Conservation (phyloP, 2,888 invertebrate genomes). For the Teleiodes luculella region DNA sequence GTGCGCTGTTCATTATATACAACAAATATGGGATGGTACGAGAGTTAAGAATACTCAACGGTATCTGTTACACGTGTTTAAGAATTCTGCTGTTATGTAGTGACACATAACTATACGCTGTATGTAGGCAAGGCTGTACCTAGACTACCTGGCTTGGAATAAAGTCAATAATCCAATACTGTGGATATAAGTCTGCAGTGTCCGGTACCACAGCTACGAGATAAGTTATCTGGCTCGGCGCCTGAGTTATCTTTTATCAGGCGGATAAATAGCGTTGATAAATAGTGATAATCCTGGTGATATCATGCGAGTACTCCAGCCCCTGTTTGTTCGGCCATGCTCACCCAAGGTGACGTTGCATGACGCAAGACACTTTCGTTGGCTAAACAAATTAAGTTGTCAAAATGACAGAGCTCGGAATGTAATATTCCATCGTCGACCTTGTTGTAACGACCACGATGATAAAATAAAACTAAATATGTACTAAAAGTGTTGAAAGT, state of each 20-base stretch:
- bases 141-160: no score
- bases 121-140: neutral
- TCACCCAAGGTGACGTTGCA: slow-evolving; percentile 28
- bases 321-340: slow-evolving; percentile 40
- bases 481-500: no score
- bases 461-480: no score
- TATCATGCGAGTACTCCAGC: slow-evolving; percentile 50
- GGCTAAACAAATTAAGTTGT: neutral
- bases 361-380: slow-evolving; percentile 15
- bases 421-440: no score
- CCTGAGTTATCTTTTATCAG: slow-evolving; percentile 52
- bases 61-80: slow-evolving; percentile 5
- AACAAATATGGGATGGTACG: slow-evolving; percentile 5
- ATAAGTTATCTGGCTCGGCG: slow-evolving; percentile 34
- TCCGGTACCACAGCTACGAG: slow-evolving; percentile 4
- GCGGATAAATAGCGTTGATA: slow-evolving; percentile 35
- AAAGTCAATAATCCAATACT: neutral
- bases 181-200: neutral
- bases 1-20: slow-evolving; percentile 12
- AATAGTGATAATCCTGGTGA: slow-evolving; percentile 61
- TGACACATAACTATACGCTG: neutral
- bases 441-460: no score
- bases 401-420: no score
- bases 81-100: neutral
- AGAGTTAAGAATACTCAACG: neutral